These are phyloP conservation scores for Natator depressus DNA, from an alignment of 2,113 vertebrate genomes.

Conservation along the genomic window DNA sequence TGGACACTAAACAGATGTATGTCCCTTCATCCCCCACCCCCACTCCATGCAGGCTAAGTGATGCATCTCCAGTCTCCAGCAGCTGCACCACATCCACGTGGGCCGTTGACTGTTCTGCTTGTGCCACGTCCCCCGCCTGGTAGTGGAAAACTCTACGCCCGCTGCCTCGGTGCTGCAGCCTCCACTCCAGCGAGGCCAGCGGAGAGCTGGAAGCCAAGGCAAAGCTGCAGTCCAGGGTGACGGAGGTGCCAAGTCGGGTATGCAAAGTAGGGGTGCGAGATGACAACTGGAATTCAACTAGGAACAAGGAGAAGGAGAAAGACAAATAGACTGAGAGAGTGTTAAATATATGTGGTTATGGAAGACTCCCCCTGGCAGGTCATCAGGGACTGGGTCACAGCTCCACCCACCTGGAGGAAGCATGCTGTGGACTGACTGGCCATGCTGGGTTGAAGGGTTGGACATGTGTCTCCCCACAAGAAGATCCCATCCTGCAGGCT, in stretches of 20 bases:
- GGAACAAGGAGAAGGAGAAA: background rate
- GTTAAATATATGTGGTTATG: background rate
- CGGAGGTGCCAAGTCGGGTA: slow-evolving; percentile 66
- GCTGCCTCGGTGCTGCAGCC: slow-evolving; percentile 82
- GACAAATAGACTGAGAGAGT: background rate
- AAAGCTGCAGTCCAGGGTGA: slow-evolving; percentile 82
- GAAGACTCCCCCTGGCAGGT: rapidly evolving
- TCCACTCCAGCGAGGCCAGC: slow-evolving; percentile 81
- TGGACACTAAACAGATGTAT: slow-evolving; percentile 82
- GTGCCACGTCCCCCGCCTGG: background rate
- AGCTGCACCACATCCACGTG: slow-evolving; percentile 58
- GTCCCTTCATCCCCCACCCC: slow-evolving; percentile 80
- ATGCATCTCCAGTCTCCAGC: slow-evolving; percentile 73
- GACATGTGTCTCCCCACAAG: background rate
- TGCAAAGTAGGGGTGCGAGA: slow-evolving; percentile 71
- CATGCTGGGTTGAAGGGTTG: background rate
- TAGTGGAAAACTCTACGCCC: slow-evolving; percentile 78
- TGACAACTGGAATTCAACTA: slow-evolving; percentile 86
- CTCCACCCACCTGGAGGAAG: background rate
- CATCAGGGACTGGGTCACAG: background rate
- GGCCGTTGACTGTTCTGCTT: slow-evolving; percentile 59
- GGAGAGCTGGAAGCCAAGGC: slow-evolving; percentile 69
- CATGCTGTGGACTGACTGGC: background rate
- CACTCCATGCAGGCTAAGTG: slow-evolving; percentile 75
- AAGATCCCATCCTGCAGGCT: background rate